Evolutionary conservation across 2,797 vertebrate genomes (phyloP), one percentile per base, ranked within the genome.

Genomic region (Pipistrellus pygmaeus): DNA sequence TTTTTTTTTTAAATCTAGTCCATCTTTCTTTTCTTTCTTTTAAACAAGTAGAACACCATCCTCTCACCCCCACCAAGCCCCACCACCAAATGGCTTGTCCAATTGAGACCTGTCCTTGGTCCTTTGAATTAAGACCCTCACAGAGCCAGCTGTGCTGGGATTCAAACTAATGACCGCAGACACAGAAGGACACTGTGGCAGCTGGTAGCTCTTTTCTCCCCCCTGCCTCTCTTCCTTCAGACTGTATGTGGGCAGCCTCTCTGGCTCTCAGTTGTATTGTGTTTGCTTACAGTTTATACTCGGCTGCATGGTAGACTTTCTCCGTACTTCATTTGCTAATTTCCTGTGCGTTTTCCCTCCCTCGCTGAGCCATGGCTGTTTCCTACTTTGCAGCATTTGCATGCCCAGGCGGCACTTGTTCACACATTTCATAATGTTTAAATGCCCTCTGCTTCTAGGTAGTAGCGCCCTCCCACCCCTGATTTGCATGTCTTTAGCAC

Each of bases 91-190:
- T 97, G 97, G 96, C 97, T 97, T 96, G 92, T 97, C 88, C 96
- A 97, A 97, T 96, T 97, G 97, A 97, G 97, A 98, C 96, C 96
- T 97, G 97, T 97, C 98, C 97, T 97, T 97, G 97, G 96, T 97
- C 96, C 97, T 97, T 97, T 98, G 97, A 98, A 98, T 98, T 98
- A 97, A 98, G 98, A 97, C 96, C 96, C 97, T 97, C 96, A 94
- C 97, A 85, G 96, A 97, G 97, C 98, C 98, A 98, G 98, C 98
- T 98, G 98, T 98, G 97, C 97, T 97, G 97, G 98, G 98, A 97
- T 97, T 97, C 98, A 97, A 96, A 98, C 98, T 98, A 98, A 98
- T 97, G 97, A 98, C 98, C 97, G 96, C 97, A 98, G 98, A 97
- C 97, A 96, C 97, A 97, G 98, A 98, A 98, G 98, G 98, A 98